Conservation (phyloP, 2,797 vertebrate species). For the Cossypha heuglini region DNA sequence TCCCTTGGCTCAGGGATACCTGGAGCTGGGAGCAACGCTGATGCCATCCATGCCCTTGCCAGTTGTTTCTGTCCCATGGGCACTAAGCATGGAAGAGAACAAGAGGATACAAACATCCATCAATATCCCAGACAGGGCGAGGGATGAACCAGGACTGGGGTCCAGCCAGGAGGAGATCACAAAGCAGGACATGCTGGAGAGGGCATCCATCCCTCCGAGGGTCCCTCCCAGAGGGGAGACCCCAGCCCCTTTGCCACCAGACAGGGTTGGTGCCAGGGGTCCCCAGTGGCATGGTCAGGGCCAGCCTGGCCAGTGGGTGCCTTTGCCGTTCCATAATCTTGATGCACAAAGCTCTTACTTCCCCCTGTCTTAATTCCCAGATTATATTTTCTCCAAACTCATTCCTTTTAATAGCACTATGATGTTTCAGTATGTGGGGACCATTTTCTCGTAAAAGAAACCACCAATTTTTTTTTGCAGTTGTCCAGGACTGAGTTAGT, state of each 20-base stretch:
- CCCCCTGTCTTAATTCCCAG: background rate
- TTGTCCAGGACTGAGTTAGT: background rate
- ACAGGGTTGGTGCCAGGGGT: rapidly evolving
- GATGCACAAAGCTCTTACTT: background rate
- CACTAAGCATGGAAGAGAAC: background rate
- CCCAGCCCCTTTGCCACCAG: rapidly evolving
- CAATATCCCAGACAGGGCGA: rapidly evolving
- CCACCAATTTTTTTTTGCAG: rapidly evolving
- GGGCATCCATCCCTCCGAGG: rapidly evolving
- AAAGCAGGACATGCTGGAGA: background rate
- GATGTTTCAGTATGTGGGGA: background rate
- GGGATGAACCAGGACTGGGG: background rate
- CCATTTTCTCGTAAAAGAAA: background rate
- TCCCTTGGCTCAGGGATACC: rapidly evolving
- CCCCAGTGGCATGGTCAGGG: background rate
- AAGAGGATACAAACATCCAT: rapidly evolving
- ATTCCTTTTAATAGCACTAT: background rate
- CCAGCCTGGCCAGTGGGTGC: background rate
- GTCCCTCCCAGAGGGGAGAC: background rate
- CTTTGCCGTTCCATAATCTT: background rate
- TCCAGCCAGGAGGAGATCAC: background rate
- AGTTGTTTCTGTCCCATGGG: rapidly evolving
- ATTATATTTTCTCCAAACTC: background rate
- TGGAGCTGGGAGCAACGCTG: background rate
- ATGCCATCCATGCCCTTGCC: background rate